A percentile compares a stretch with the other conserved stretches of the same genome.
phyloP scores from a whole-genome alignment of 2,888 invertebrate species.

The Dichetophora obliterata region DNA sequence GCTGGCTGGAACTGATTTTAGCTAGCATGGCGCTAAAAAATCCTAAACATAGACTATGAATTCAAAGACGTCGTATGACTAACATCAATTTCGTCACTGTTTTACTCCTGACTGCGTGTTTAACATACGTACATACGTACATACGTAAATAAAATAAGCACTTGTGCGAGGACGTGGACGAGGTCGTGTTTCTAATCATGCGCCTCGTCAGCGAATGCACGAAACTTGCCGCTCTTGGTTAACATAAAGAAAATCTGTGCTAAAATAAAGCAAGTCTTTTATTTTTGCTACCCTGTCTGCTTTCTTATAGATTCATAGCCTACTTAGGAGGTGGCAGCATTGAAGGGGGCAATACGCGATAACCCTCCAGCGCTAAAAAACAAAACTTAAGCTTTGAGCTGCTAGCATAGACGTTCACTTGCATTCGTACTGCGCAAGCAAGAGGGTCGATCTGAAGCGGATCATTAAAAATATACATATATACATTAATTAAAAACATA shows the following conservation, averaged over 20 bases:
- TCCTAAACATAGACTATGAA: constrained; percentile 57
- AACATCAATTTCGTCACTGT: constrained; percentile 53
- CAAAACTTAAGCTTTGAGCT: constrained; percentile 66
- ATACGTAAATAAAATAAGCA: neutral
- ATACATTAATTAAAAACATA: constrained; percentile 1
- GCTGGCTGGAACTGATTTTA: constrained; percentile 5
- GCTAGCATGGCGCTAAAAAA: constrained; percentile 43
- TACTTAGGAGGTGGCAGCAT: constrained; percentile 5
- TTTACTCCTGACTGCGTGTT: constrained; percentile 48
- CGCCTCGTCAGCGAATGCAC: constrained; percentile 39
- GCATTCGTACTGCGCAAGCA: constrained; percentile 63
- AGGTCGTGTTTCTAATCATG: constrained; percentile 46
- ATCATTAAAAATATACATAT: neutral
- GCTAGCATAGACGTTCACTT: constrained; percentile 65
- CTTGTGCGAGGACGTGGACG: constrained; percentile 17
- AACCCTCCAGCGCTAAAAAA: constrained; percentile 45
- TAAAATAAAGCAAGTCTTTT: constrained; percentile 42
- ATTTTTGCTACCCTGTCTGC: constrained; percentile 24
- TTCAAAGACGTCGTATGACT: neutral
- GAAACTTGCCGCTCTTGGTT: constrained; percentile 17
- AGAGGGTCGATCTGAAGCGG: constrained; percentile 56
- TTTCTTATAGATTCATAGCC: constrained; percentile 32
- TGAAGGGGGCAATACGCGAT: constrained; percentile 17
- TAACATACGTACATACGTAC: neutral
- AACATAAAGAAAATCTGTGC: constrained; percentile 9